Conservation (phyloP, 2,888 invertebrate genomes). For the Platynereis dumerilii region DNA sequence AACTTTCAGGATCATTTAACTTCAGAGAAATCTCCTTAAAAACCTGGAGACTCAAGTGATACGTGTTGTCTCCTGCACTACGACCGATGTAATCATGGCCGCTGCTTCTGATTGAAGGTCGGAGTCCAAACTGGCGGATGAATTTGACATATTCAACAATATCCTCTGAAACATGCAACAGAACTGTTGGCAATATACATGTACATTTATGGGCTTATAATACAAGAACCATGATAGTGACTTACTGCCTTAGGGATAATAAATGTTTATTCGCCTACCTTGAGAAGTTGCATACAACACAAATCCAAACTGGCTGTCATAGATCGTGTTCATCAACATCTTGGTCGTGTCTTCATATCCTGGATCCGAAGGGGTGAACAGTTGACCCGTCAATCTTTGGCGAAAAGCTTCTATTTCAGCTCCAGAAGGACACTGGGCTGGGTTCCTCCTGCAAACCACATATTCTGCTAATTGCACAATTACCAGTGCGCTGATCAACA, state of each 20-base stretch:
- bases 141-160: slow-evolving; percentile 9
- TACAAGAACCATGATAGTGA: background rate
- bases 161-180: slow-evolving; percentile 4
- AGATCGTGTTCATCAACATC: slow-evolving; percentile 1
- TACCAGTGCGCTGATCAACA: no score
- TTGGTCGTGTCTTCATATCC: background rate
- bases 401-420: no score
- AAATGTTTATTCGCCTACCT: background rate
- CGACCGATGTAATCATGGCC: slow-evolving; percentile 22
- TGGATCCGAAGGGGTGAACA: no score
- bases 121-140: background rate
- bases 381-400: no score
- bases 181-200: no score
- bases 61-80: background rate
- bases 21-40: background rate
- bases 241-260: background rate
- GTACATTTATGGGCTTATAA: no score
- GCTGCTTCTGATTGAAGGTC: background rate
- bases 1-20: background rate
- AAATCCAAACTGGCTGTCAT: background rate
- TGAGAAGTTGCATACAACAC: background rate
- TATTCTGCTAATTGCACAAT: background rate
- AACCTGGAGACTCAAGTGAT: slow-evolving; percentile 2
- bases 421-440: no score
- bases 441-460: background rate